A percentile compares a stretch with the other conserved stretches of the same genome.
These are phyloP conservation scores for Calliphora vicina DNA, from an alignment of 1,140 invertebrate species.

Conservation along the genomic window DNA sequence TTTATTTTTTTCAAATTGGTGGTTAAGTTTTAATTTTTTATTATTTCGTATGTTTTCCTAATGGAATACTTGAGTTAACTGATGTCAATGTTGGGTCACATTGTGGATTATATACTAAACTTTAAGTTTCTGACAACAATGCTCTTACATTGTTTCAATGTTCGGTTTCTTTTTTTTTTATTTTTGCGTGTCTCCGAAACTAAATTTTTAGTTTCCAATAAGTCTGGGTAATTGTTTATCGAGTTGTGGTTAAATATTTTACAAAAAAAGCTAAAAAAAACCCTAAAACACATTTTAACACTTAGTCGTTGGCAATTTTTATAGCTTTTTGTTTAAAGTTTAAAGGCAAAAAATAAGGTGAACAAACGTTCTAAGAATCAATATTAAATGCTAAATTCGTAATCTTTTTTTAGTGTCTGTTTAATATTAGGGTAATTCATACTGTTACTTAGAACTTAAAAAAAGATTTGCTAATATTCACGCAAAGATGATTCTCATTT, in stretches of 20 bases:
- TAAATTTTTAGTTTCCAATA: background rate
- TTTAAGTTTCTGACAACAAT: background rate
- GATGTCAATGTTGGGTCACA: background rate
- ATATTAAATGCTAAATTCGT: background rate
- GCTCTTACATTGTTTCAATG: background rate
- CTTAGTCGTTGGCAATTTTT: background rate
- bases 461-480: too few species aligned
- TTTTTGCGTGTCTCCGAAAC: background rate
- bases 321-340: background rate
- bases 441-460: background rate
- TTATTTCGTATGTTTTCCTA: background rate
- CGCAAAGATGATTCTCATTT: too few species aligned
- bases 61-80: constrained; percentile 9
- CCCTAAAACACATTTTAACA: background rate
- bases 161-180: background rate
- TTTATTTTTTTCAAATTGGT: background rate
- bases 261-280: background rate
- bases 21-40: background rate
- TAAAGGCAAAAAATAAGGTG: background rate
- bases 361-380: background rate
- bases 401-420: background rate
- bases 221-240: background rate
- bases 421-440: background rate
- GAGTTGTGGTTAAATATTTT: background rate
- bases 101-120: constrained; percentile 4